These are phyloP conservation scores for Discoglossus pictus DNA, from an alignment of 2,797 vertebrate species.

Conservation along the genomic window DNA sequence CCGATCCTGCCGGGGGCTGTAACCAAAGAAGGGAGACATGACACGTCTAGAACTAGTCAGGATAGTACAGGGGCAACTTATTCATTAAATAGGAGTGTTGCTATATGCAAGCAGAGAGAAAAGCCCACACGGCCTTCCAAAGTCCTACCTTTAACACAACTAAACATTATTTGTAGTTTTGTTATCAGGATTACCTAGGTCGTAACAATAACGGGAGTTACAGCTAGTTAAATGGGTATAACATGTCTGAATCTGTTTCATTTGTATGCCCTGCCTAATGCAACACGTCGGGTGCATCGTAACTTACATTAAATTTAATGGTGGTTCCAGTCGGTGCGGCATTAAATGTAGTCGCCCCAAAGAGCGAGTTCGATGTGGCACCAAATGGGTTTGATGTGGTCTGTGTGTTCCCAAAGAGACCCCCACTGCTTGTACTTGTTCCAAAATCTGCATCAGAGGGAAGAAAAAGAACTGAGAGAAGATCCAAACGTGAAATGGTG, in stretches of 20 bases:
- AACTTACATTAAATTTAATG: conserved; percentile 91
- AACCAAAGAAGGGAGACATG: not conserved
- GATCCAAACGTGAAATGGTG: too few species aligned
- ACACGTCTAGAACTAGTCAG: too few species aligned
- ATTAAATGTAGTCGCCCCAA: conserved; percentile 84
- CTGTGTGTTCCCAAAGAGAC: conserved; percentile 90
- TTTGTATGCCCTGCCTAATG: too few species aligned
- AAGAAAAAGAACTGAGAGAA: too few species aligned
- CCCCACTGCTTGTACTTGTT: conserved; percentile 86
- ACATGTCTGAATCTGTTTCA: too few species aligned
- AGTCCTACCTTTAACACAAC: too few species aligned
- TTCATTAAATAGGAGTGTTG: not conserved
- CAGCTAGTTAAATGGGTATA: too few species aligned
- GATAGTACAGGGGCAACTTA: too few species aligned
- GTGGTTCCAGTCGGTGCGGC: conserved; percentile 87
- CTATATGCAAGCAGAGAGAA: not conserved
- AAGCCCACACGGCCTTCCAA: not conserved
- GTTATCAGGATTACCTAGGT: too few species aligned
- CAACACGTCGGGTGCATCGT: too few species aligned
- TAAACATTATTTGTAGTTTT: too few species aligned
- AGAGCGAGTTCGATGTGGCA: conserved; percentile 80
- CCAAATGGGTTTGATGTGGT: conserved; percentile 91
- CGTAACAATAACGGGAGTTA: too few species aligned
- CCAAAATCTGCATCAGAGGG: conserved; percentile 78
- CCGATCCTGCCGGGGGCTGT: conserved; percentile 89